These are phyloP conservation scores for Caenorhabditis japonica DNA, from an alignment of 2,888 invertebrate species.

Conservation along the genomic window DNA sequence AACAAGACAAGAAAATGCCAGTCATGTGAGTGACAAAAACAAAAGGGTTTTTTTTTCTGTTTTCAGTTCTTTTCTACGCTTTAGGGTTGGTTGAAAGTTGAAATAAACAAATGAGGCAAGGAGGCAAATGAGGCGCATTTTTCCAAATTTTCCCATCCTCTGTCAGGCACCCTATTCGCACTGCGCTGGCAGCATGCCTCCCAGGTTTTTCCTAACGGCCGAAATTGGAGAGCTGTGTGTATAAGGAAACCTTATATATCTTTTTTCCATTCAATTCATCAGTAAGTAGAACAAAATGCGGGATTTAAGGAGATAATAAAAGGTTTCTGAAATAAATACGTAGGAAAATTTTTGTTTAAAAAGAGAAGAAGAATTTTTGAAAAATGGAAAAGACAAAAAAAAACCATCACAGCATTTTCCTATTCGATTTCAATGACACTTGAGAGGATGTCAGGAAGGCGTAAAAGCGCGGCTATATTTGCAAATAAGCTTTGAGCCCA, in stretches of 20 bases:
- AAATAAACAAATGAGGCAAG: slow-evolving; percentile 49
- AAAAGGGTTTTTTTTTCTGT: slow-evolving; percentile 17
- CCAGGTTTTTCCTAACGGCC: slow-evolving; percentile 35
- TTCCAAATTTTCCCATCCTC: slow-evolving; percentile 6
- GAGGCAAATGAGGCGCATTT: slow-evolving; percentile 22
- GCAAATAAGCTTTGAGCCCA: no score
- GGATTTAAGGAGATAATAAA: no score
- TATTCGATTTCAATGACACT: slow-evolving; percentile 54
- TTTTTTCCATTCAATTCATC: slow-evolving; percentile 47
- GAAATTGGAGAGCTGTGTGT: slow-evolving; percentile 54
- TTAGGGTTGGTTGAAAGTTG: slow-evolving; percentile 30
- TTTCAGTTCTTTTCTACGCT: no score
- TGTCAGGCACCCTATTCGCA: slow-evolving; percentile 27
- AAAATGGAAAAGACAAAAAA: slow-evolving; percentile 30
- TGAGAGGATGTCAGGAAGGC: slow-evolving; percentile 50
- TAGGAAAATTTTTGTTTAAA: no score
- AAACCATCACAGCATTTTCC: slow-evolving; percentile 19
- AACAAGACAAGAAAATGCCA: no score
- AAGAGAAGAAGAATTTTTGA: slow-evolving; percentile 5
- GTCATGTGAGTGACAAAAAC: no score
- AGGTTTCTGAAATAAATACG: no score
- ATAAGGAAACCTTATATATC: slow-evolving; percentile 49
- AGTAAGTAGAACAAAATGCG: no score
- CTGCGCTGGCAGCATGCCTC: slow-evolving; percentile 9
- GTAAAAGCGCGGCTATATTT: slow-evolving; percentile 35